These are phyloP conservation scores for Paramisgurnus dabryanus DNA, from an alignment of 2,113 vertebrate species.

Conservation along the genomic window DNA sequence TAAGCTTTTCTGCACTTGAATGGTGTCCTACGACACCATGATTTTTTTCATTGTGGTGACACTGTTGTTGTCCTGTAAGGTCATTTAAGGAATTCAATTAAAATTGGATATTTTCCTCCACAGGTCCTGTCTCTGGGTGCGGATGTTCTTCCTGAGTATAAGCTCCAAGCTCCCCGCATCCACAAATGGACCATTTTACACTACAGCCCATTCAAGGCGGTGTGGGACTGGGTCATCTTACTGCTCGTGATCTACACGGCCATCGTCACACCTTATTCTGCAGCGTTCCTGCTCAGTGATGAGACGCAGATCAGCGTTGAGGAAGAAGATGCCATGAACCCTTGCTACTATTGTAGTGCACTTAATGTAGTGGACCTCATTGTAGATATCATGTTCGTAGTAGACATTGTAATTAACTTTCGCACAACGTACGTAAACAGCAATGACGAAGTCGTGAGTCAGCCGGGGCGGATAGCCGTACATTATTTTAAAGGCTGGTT, in stretches of 20 bases:
- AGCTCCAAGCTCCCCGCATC: conserved; percentile 86
- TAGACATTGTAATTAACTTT: conserved; percentile 92
- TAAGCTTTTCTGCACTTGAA: too few relatives aligned
- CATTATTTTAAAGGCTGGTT: conserved; percentile 96
- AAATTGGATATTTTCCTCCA: neutral
- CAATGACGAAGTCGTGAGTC: conserved; percentile 92
- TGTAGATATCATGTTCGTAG: conserved; percentile 92
- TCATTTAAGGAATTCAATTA: too few relatives aligned
- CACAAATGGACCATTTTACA: conserved; percentile 91
- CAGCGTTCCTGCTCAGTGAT: conserved; percentile 84
- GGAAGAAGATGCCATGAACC: conserved; percentile 49
- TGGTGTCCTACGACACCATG: too few relatives aligned
- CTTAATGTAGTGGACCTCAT: conserved; percentile 88
- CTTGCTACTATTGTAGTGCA: conserved; percentile 83
- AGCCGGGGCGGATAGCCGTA: conserved; percentile 82
- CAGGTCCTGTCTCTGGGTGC: conserved; percentile 87
- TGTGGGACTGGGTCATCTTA: conserved; percentile 93
- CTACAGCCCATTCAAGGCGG: conserved; percentile 91
- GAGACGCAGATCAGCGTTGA: conserved; percentile 70
- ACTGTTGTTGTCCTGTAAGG: neutral
- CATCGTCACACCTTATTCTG: conserved; percentile 87
- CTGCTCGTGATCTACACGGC: conserved; percentile 90
- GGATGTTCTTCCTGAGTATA: conserved; percentile 87
- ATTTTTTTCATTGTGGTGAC: too few relatives aligned
- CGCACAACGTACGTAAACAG: conserved; percentile 88